These are phyloP conservation scores for Melolontha melolontha DNA, from an alignment of 2,888 invertebrate genomes.

Conservation along the genomic window DNA sequence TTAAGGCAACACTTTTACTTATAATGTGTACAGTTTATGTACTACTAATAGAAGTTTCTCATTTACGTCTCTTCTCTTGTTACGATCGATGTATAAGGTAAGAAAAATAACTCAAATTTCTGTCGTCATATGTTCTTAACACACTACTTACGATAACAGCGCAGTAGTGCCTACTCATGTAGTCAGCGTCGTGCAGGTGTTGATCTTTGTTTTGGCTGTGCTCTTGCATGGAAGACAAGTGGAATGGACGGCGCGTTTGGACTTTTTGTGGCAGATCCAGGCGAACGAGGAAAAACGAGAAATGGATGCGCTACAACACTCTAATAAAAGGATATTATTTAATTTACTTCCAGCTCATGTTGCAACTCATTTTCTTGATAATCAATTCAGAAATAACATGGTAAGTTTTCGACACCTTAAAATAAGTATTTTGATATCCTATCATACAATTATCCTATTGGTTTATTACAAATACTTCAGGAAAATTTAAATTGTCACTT, in stretches of 20 bases:
- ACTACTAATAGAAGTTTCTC: conserved; percentile 84
- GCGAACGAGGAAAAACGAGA: conserved; percentile 92
- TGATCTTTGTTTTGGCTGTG: conserved; percentile 86
- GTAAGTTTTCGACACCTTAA: conserved; percentile 62
- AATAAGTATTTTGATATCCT: not conserved
- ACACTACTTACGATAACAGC: conserved; percentile 61
- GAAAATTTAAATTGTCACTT: not conserved
- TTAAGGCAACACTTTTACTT: conserved; percentile 82
- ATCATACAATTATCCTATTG: not conserved
- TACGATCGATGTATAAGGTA: conserved; percentile 84
- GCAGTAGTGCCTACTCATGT: conserved; percentile 83
- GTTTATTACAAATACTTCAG: conserved; percentile 17
- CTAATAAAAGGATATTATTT: conserved; percentile 88
- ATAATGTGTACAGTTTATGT: conserved; percentile 85
- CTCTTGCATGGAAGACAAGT: conserved; percentile 86
- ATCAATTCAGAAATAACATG: conserved; percentile 89
- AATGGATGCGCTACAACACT: conserved; percentile 93
- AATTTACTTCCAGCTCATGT: conserved; percentile 93
- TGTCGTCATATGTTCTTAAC: conserved; percentile 1
- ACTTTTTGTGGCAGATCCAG: conserved; percentile 86
- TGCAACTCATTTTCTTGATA: conserved; percentile 91
- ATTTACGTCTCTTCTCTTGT: conserved; percentile 82
- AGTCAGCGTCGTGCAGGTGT: conserved; percentile 81
- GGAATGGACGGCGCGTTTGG: conserved; percentile 90
- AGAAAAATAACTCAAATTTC: conserved; percentile 60